These are phyloP conservation scores for Nematolebias whitei DNA, from an alignment of 2,113 vertebrate genomes.

Conservation along the genomic window DNA sequence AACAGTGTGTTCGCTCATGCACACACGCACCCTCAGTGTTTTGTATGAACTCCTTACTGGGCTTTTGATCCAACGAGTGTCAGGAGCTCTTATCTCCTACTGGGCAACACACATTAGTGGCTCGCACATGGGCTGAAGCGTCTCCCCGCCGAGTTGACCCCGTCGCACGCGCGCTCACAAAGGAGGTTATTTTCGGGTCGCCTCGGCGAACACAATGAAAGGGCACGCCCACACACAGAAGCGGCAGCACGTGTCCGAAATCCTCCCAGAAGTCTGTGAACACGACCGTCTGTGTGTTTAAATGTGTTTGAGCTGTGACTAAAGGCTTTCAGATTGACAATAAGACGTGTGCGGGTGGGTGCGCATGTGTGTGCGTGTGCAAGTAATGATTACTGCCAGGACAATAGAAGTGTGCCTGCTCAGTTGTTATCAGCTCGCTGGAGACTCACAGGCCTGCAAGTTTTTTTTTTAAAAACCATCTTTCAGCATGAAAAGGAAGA, in stretches of 20 bases:
- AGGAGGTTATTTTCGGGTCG: slow-evolving; percentile 50
- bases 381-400: slow-evolving; percentile 53
- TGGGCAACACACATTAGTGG: slow-evolving; percentile 38
- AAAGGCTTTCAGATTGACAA: slow-evolving; percentile 59
- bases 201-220: slow-evolving; percentile 38
- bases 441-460: slow-evolving; percentile 43
- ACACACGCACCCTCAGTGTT: slow-evolving; percentile 6
- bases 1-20: slow-evolving; percentile 25
- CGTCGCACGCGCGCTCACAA: slow-evolving; percentile 35
- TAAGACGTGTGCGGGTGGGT: slow-evolving; percentile 44
- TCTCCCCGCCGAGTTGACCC: slow-evolving; percentile 38
- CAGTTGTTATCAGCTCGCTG: slow-evolving; percentile 60
- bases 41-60: slow-evolving; percentile 46
- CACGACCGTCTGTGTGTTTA: slow-evolving; percentile 24
- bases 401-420: slow-evolving; percentile 70
- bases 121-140: slow-evolving; percentile 1
- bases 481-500: slow-evolving; percentile 39
- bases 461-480: slow-evolving; percentile 6
- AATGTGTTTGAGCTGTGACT: slow-evolving; percentile 46
- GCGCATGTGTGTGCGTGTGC: slow-evolving; percentile 12
- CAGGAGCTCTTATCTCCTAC: slow-evolving; percentile 53
- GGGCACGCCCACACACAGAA: slow-evolving; percentile 14
- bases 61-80: slow-evolving; percentile 62
- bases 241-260: slow-evolving; percentile 40
- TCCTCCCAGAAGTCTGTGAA: slow-evolving; percentile 35